Evolutionary conservation across 2,113 vertebrate species (phyloP).

Genomic region (Phrynosoma blainvillii): DNA sequence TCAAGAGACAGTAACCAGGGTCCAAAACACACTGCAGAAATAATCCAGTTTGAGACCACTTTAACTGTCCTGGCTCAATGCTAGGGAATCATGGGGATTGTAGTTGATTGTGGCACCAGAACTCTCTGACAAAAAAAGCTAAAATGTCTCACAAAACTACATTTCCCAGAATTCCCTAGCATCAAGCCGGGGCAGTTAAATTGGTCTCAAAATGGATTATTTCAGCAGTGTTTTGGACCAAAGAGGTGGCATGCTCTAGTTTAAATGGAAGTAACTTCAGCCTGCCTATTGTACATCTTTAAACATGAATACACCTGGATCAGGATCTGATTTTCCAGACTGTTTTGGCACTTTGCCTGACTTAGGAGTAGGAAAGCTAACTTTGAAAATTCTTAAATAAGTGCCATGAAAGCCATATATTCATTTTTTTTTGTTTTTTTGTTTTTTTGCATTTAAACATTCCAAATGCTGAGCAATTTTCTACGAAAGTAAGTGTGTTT

Average conservation of each 20-base stretch:
- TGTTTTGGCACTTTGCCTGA: background rate
- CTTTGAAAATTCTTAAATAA: background rate
- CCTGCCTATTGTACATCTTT: conserved; percentile 1
- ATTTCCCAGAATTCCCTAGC: too few relatives aligned
- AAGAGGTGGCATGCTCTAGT: background rate
- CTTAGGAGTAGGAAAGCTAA: background rate
- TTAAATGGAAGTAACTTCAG: conserved; percentile 15
- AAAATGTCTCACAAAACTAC: too few relatives aligned
- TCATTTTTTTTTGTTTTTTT: background rate
- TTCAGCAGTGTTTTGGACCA: too few relatives aligned
- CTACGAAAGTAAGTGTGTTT: background rate
- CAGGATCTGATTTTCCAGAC: background rate
- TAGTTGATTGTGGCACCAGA: too few relatives aligned
- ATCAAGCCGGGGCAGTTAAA: too few relatives aligned
- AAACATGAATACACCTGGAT: background rate
- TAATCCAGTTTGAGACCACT: too few relatives aligned
- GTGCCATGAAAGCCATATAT: background rate
- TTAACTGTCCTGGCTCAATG: too few relatives aligned
- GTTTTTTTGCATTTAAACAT: background rate
- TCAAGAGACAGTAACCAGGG: background rate
- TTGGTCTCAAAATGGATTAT: too few relatives aligned
- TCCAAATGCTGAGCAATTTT: background rate
- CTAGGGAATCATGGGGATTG: too few relatives aligned
- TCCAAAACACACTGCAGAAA: too few relatives aligned
- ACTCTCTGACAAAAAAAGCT: too few relatives aligned